A percentile compares a stretch with the other conserved stretches of the same genome.
Evolutionary conservation across 2,888 invertebrate species (phyloP).

Genomic region (Charanyca ferruginea): DNA sequence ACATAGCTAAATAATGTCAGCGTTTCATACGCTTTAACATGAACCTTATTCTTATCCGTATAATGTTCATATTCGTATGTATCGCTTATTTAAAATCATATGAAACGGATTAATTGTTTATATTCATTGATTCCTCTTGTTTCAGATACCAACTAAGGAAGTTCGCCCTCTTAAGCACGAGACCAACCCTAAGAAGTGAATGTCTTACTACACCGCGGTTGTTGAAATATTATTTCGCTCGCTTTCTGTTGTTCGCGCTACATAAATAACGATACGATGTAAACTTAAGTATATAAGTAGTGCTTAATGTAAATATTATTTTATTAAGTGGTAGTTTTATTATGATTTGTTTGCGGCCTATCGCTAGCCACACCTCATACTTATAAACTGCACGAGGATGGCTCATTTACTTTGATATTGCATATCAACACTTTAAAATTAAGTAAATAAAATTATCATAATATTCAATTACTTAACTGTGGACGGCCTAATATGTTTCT

Average conservation of each 20-base stretch:
- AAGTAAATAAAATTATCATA: slow-evolving; percentile 9
- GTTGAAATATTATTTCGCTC: background rate
- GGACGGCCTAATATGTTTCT: slow-evolving; percentile 27
- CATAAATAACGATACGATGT: slow-evolving; percentile 25
- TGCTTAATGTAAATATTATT: slow-evolving; percentile 47
- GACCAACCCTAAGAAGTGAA: slow-evolving; percentile 73
- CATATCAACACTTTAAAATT: slow-evolving; percentile 1
- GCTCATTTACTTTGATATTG: slow-evolving; percentile 12
- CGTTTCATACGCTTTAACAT: no score
- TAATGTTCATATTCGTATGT: no score
- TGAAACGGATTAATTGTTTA: background rate
- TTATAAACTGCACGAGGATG: background rate
- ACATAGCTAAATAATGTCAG: no score
- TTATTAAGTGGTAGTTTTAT: slow-evolving; percentile 11
- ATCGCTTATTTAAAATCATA: background rate
- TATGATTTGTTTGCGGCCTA: slow-evolving; percentile 45
- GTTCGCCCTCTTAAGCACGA: slow-evolving; percentile 69
- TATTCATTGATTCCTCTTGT: slow-evolving; percentile 21
- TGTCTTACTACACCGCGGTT: background rate
- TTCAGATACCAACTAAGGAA: slow-evolving; percentile 81
- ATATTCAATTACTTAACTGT: slow-evolving; percentile 2
- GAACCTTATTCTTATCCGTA: no score
- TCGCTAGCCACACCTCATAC: slow-evolving; percentile 9
- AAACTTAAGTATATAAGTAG: slow-evolving; percentile 2
- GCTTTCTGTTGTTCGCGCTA: background rate